Evolutionary conservation across 2,797 vertebrate genomes (phyloP), one percentile per base, ranked within the genome.

Genomic region (Sebastolobus altivelis): DNA sequence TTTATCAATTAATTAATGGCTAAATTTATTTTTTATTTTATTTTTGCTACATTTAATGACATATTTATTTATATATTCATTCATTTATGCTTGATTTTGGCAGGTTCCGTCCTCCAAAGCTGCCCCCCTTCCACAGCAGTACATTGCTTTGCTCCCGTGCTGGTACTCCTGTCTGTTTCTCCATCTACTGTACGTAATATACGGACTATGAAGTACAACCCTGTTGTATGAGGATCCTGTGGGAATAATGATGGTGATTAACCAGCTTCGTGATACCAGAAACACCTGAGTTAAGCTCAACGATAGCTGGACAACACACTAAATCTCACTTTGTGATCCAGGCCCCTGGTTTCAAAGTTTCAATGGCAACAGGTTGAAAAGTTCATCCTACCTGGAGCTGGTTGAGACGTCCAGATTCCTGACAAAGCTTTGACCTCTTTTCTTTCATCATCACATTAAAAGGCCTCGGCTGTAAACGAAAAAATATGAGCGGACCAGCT

Each of bases 351-450:
- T 49, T 49, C 46, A 49, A 49, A 49, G 46, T 49, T 43, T 27
- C 56, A 54, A 79, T 70, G 55, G 60, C 20, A 25, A 49, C 56
- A 2, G 35, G 40, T 10, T 35, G 65, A 63, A 56, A 74, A 77
- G 60, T 14, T 62, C 7, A 40, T 78, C 65, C 33, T 73, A 65
- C 70, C 61, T 72, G n/a, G 60, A 75, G 5, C 54, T 69, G 58
- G 33, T 29, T 46, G 37, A 74, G 43, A 67, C 59, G 18, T 40
- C 33, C 31, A 33, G n/a, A 63, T 27, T 27, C 16, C 25, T 18
- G 6, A 60, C 31, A 31, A 69, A 63, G 43, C 33, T 75, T 37
- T 65, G 27, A 79, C 46, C 37, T 18, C 14, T 63, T 25, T 11
- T 52, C 59, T 8, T 58, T 59, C 27, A 22, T 60, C 5, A 2